Conservation (phyloP, 2,797 vertebrate species). For the Stomatorhinus walkeri region DNA sequence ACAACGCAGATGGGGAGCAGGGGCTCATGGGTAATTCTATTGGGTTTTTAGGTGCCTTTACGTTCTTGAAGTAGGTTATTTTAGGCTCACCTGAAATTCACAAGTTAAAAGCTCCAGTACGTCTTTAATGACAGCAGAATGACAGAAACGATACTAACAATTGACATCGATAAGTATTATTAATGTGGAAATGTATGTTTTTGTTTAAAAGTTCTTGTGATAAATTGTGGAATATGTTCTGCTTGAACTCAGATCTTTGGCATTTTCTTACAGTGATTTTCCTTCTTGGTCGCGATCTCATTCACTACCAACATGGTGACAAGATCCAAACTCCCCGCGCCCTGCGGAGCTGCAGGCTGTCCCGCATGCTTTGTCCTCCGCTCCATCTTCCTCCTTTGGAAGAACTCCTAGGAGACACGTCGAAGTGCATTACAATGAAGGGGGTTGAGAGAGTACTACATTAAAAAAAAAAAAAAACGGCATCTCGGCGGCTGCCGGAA, state of each 20-base stretch:
- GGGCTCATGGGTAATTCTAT: conserved; percentile 76
- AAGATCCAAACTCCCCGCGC: conserved; percentile 73
- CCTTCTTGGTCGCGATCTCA: conserved; percentile 78
- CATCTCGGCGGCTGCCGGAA: neutral
- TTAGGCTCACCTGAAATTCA: conserved; percentile 58
- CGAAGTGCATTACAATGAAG: neutral
- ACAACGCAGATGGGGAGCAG: conserved; percentile 56
- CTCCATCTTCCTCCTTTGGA: conserved; percentile 61
- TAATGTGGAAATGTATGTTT: neutral
- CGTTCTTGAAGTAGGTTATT: conserved; percentile 57
- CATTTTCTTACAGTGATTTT: conserved; percentile 56
- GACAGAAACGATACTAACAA: neutral
- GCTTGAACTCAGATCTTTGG: neutral
- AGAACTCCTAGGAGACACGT: conserved; percentile 55
- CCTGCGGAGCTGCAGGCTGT: conserved; percentile 36
- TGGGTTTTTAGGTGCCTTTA: conserved; percentile 43
- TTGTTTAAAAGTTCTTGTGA: neutral
- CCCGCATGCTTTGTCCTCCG: conserved; percentile 42
- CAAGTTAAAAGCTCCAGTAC: neutral
- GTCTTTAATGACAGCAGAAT: neutral
- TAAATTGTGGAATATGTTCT: neutral
- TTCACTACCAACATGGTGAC: conserved; percentile 82
- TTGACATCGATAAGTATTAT: neutral
- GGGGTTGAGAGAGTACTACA: neutral
- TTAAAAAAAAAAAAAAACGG: neutral